Evolutionary conservation across 2,797 vertebrate genomes (phyloP).

Genomic region (Florisuga fusca): DNA sequence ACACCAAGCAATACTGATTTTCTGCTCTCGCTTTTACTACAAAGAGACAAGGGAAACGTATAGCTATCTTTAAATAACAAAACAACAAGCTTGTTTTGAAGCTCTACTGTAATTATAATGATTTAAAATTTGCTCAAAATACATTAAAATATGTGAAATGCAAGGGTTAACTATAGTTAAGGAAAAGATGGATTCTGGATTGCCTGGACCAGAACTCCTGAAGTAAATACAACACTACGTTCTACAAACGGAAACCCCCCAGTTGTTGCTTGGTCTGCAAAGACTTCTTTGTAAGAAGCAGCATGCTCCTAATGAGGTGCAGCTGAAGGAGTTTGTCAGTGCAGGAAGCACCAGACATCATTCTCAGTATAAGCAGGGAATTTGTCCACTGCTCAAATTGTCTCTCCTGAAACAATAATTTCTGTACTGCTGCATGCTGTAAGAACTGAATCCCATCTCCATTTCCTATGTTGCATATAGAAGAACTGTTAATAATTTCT

Average conservation of each 20-base stretch:
- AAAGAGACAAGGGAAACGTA: neutral
- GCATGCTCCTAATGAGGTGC: fast-evolving
- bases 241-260: neutral
- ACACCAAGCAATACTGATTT: neutral
- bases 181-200: neutral
- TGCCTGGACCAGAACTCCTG: neutral
- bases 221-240: neutral
- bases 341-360: neutral
- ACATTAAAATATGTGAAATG: neutral
- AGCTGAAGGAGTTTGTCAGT: neutral
- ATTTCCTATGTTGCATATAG: neutral
- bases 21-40: neutral
- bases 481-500: neutral
- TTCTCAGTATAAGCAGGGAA: neutral
- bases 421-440: neutral
- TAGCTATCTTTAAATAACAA: neutral
- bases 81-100: neutral
- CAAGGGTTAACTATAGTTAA: neutral
- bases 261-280: neutral
- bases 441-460: neutral
- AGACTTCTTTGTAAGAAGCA: neutral
- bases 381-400: neutral
- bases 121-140: neutral
- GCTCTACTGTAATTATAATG: neutral
- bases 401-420: neutral